Conservation (phyloP, 2,113 vertebrate genomes). For the Ceyx melanurus region DNA sequence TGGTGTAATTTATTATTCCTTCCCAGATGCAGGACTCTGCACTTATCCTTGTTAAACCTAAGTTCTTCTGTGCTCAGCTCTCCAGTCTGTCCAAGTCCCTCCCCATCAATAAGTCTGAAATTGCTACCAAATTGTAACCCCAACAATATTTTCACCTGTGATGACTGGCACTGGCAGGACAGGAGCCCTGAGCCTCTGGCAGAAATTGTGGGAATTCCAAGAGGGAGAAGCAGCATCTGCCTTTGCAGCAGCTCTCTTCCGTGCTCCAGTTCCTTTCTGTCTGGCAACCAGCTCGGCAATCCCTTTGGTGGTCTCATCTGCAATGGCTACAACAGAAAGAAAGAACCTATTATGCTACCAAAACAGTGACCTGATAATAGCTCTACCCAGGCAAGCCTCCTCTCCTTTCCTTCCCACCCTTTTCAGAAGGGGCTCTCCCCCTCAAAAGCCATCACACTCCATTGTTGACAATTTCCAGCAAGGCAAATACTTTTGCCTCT, state of each 20-base stretch:
- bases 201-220: conserved; percentile 7
- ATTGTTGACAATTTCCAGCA: background rate
- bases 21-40: no score
- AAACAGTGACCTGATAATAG: background rate
- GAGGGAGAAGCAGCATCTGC: background rate
- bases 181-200: conserved; percentile 60
- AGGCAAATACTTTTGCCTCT: background rate
- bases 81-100: no score
- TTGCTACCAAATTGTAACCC: conserved; percentile 6
- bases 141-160: conserved; percentile 74
- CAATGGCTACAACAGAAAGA: conserved; percentile 73
- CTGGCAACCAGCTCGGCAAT: conserved; percentile 84
- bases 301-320: conserved; percentile 80
- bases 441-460: background rate
- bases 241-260: background rate
- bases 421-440: background rate
- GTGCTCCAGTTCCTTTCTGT: conserved; percentile 69
- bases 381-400: background rate
- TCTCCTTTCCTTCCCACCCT: background rate
- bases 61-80: no score
- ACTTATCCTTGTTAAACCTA: no score
- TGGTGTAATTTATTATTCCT: no score
- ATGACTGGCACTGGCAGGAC: conserved; percentile 68
- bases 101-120: no score
- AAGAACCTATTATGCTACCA: background rate